These are phyloP conservation scores for Syngnathoides biaculeatus DNA, from an alignment of 2,113 vertebrate species.

Conservation along the genomic window DNA sequence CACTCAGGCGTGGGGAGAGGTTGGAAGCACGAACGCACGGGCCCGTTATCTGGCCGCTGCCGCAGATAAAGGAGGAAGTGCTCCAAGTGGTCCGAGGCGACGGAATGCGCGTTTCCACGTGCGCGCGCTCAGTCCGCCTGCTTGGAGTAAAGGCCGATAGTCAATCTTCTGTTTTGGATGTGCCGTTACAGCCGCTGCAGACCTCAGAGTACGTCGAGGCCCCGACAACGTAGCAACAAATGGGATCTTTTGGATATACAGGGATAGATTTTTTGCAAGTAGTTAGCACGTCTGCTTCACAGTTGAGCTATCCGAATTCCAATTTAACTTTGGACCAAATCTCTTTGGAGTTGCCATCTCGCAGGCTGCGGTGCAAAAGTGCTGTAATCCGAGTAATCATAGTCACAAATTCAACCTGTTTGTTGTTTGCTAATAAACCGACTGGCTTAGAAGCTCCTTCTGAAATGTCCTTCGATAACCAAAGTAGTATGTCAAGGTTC, in stretches of 20 bases:
- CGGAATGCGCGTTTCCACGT: constrained; percentile 12
- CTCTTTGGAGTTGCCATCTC: not conserved
- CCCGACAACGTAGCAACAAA: not conserved
- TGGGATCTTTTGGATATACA: not conserved
- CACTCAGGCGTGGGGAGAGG: constrained; percentile 29
- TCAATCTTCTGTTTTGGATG: constrained; percentile 45
- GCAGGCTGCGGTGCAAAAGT: not conserved
- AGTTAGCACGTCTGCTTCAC: not conserved
- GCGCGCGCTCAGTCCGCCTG: constrained; percentile 3
- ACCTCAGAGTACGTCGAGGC: not conserved
- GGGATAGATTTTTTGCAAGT: not conserved
- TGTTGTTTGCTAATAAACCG: not conserved
- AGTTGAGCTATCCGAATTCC: not conserved
- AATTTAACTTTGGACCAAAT: no score
- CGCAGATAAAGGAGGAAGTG: constrained; percentile 62
- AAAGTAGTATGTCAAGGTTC: no score
- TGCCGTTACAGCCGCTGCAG: not conserved
- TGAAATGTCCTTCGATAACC: not conserved
- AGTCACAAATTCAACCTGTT: no score
- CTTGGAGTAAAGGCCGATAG: constrained; percentile 26
- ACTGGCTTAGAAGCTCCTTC: not conserved
- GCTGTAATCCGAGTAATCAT: no score
- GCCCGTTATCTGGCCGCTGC: constrained; percentile 59
- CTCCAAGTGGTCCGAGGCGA: constrained; percentile 45
- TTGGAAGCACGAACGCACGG: constrained; percentile 49